These are phyloP conservation scores for Chelonoidis abingdonii DNA, from an alignment of 2,113 vertebrate genomes.

Conservation along the genomic window DNA sequence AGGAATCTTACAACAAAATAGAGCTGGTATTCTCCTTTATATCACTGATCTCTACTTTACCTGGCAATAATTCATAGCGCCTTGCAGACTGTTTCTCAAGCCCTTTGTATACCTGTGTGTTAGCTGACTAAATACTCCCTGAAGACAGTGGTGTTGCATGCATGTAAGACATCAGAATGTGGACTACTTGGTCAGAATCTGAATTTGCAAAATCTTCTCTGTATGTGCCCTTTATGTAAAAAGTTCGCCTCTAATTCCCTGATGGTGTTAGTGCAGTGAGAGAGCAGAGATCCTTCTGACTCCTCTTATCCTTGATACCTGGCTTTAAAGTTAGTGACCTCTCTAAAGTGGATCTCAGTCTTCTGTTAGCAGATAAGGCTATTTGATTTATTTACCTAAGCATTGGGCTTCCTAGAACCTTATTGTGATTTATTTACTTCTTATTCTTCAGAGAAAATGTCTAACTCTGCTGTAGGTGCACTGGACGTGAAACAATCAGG, in stretches of 20 bases:
- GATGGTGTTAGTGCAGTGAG: background rate
- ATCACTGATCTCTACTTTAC: background rate
- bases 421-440: constrained; percentile 48
- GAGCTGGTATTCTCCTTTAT: background rate
- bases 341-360: constrained; percentile 45
- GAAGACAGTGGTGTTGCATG: background rate
- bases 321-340: constrained; percentile 37
- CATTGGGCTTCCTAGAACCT: constrained; percentile 17
- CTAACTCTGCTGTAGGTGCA: background rate
- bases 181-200: background rate
- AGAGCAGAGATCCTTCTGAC: background rate
- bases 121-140: background rate
- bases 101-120: background rate
- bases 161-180: background rate
- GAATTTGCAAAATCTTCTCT: background rate
- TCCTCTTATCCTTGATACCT: background rate
- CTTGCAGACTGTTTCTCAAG: background rate
- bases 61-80: background rate
- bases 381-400: constrained; percentile 55
- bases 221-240: background rate
- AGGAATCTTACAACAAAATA: background rate
- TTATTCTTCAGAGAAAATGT: constrained; percentile 18
- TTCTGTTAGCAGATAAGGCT: constrained; percentile 57
- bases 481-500: background rate
- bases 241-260: background rate